A percentile compares a stretch with the other conserved stretches of the same genome.
phyloP scores from a whole-genome alignment of 2,113 vertebrate species.

The Boulengeromyrus knoepffleri region DNA sequence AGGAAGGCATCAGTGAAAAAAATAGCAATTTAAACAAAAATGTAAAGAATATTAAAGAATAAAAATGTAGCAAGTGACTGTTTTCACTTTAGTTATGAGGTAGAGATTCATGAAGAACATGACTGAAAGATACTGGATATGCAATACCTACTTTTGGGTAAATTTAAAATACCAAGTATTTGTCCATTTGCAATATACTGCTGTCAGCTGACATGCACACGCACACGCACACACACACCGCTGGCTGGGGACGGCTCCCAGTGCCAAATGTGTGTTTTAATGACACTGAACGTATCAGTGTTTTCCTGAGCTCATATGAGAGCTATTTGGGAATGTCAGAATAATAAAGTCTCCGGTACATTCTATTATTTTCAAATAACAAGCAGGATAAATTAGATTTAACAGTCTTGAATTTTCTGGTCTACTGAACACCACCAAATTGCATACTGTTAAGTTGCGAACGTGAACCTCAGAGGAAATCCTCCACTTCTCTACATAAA shows the following conservation, averaged over 20 bases:
- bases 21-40: background rate
- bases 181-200: background rate
- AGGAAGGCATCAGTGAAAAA: background rate
- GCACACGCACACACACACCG: background rate
- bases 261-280: background rate
- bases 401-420: background rate
- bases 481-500: background rate
- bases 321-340: background rate
- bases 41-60: background rate
- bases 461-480: slow-evolving; percentile 29
- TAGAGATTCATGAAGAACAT: background rate
- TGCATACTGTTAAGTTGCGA: background rate
- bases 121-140: background rate
- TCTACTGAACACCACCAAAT: background rate
- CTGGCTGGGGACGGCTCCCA: background rate
- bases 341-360: background rate
- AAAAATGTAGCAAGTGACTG: background rate
- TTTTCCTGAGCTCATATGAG: background rate
- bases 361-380: slow-evolving; percentile 13
- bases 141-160: background rate
- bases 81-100: background rate
- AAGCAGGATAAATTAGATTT: background rate
- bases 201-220: background rate
- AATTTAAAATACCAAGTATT: background rate
- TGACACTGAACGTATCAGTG: background rate